A percentile compares a stretch with the other conserved stretches of the same genome.
Evolutionary conservation across 2,888 invertebrate genomes (phyloP).

Genomic region (Lomographa bimaculata): DNA sequence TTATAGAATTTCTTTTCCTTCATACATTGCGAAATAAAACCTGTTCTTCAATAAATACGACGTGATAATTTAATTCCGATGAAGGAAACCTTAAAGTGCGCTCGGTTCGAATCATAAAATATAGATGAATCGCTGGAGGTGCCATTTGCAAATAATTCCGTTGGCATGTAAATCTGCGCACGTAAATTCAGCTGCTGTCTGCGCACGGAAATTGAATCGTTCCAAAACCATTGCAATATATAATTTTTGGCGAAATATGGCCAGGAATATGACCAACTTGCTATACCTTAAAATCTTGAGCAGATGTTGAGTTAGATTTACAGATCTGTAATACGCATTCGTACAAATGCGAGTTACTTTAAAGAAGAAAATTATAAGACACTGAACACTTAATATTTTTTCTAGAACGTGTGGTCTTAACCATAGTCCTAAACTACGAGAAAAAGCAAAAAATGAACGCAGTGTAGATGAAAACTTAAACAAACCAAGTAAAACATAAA

Average conservation of each 20-base stretch:
- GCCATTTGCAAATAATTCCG: conserved; percentile 78
- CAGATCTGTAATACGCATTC: too few species aligned
- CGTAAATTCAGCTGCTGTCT: conserved; percentile 80
- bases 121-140: conserved; percentile 66
- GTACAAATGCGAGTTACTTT: too few species aligned
- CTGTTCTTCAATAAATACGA: conserved; percentile 9
- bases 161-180: conserved; percentile 78
- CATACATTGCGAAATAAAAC: too few species aligned
- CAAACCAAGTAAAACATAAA: too few species aligned
- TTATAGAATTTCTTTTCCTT: too few species aligned
- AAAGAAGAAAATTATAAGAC: too few species aligned
- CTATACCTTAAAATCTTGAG: conserved; percentile 4
- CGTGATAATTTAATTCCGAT: conserved; percentile 33
- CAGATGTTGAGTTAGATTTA: too few species aligned
- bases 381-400: too few species aligned
- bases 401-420: too few species aligned
- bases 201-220: conserved; percentile 81
- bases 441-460: too few species aligned
- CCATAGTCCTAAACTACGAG: too few species aligned
- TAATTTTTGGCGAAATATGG: conserved; percentile 66
- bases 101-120: conserved; percentile 62
- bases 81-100: conserved; percentile 48
- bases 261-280: conserved; percentile 35
- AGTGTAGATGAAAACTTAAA: too few species aligned
- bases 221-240: conserved; percentile 74